Percentiles rank a stretch among this genome's conserved stretches.
phyloP scores from a whole-genome alignment of 1,140 invertebrate species.

The Leptinotarsa undecemlineata region DNA sequence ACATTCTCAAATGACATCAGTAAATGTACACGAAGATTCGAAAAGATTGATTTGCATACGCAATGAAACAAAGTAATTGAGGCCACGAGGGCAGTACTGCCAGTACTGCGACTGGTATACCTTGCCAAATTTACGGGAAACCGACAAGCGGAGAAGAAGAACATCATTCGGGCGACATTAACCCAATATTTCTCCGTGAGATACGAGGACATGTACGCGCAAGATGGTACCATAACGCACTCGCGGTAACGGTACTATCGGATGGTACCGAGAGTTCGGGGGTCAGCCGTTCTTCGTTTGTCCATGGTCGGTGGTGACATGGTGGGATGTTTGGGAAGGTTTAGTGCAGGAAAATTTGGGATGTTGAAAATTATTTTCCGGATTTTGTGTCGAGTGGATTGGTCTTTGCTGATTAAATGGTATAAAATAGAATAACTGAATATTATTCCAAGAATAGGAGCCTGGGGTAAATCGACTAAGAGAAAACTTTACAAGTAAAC shows the following conservation, averaged over 20 bases:
- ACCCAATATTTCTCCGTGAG: slow-evolving; percentile 23
- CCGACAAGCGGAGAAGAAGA: background rate
- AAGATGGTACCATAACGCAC: slow-evolving; percentile 20
- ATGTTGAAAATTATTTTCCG: no score
- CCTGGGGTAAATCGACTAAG: no score
- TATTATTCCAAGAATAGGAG: no score
- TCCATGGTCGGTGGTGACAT: slow-evolving; percentile 9
- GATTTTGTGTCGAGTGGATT: no score
- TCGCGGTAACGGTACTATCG: slow-evolving; percentile 16
- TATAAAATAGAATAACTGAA: no score
- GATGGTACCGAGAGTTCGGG: slow-evolving; percentile 14
- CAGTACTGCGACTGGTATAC: background rate
- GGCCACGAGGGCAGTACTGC: background rate
- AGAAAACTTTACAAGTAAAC: no score
- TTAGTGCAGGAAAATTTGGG: background rate
- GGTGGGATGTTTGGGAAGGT: background rate
- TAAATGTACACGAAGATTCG: no score
- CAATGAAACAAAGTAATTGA: background rate
- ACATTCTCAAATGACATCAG: no score
- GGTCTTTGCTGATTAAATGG: no score
- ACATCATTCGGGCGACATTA: slow-evolving; percentile 7
- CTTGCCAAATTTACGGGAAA: slow-evolving; percentile 5
- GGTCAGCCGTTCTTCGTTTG: slow-evolving; percentile 20
- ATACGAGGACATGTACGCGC: slow-evolving; percentile 13
- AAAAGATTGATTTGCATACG: background rate